phyloP scores from a whole-genome alignment of 2,113 vertebrate species.

The Arvicanthis niloticus region DNA sequence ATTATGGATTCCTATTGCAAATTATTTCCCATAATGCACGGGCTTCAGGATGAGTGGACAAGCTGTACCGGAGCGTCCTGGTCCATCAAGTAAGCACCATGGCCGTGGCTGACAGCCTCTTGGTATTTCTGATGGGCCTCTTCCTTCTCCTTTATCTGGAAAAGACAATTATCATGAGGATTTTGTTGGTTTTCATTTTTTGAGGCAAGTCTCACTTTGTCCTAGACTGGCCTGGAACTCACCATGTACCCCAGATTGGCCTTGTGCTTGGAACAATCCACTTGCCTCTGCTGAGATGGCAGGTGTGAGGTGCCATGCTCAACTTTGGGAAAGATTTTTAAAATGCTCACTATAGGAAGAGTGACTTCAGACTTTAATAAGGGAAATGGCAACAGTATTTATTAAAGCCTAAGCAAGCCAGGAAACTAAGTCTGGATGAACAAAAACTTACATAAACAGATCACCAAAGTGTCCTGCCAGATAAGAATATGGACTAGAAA shows the following conservation, averaged over 20 bases:
- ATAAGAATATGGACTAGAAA: neutral
- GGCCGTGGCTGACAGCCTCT: constrained; percentile 88
- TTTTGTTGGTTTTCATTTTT: neutral
- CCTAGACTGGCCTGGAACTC: neutral
- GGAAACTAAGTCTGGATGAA: constrained; percentile 23
- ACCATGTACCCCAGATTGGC: neutral
- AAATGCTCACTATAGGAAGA: neutral
- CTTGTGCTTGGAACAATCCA: neutral
- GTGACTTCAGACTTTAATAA: constrained; percentile 49
- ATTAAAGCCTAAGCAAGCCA: constrained; percentile 14
- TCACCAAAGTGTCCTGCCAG: neutral
- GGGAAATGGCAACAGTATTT: constrained; percentile 31
- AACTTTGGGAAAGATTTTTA: constrained; percentile 11
- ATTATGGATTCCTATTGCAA: constrained; percentile 14
- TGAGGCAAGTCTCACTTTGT: neutral
- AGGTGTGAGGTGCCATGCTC: neutral
- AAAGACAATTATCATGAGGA: constrained; percentile 46
- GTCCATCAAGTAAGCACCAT: constrained; percentile 94
- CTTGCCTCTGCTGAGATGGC: neutral
- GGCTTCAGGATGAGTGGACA: fast-evolving
- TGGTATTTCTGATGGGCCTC: constrained; percentile 89
- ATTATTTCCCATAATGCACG: neutral
- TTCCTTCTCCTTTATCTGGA: constrained; percentile 93
- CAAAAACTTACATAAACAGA: constrained; percentile 9
- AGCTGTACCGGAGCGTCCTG: constrained; percentile 90